Conservation (phyloP, 2,888 invertebrate genomes). For the Allacma fusca region DNA sequence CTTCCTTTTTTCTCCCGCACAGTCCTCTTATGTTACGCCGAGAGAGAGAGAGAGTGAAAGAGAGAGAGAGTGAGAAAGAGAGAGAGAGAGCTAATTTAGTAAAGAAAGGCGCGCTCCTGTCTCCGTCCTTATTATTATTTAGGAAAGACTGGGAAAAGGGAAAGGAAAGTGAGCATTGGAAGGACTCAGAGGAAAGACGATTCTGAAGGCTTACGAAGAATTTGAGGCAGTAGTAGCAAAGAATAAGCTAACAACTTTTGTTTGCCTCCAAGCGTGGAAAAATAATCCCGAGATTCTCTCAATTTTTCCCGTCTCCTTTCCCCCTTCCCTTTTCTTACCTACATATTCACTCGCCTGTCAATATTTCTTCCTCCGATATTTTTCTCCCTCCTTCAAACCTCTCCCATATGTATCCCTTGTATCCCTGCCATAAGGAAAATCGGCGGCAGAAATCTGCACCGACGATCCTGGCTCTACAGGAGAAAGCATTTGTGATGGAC, state of each 20-base stretch:
- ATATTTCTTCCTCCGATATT: slow-evolving; percentile 20
- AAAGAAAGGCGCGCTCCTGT: no score
- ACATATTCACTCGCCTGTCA: slow-evolving; percentile 14
- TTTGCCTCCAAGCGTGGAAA: slow-evolving; percentile 15
- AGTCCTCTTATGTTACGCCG: no score
- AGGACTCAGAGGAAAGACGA: background rate
- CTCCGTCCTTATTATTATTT: background rate
- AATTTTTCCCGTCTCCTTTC: slow-evolving; percentile 22
- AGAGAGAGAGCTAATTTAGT: no score
- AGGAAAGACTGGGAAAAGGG: background rate
- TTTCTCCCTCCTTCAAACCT: background rate
- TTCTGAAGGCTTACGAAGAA: no score
- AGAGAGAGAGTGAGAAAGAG: no score
- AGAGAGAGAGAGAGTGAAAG: no score
- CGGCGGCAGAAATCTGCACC: no score
- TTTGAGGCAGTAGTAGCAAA: no score
- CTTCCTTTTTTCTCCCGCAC: no score
- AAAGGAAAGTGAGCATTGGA: background rate
- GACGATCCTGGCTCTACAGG: no score
- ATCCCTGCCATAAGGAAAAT: no score
- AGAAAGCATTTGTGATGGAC: no score
- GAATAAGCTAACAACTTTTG: background rate
- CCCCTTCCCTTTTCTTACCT: slow-evolving; percentile 3
- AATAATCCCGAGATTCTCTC: slow-evolving; percentile 23
- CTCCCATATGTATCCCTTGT: background rate